phyloP scores from a whole-genome alignment of 2,888 invertebrate species.

The Malachius bipustulatus region DNA sequence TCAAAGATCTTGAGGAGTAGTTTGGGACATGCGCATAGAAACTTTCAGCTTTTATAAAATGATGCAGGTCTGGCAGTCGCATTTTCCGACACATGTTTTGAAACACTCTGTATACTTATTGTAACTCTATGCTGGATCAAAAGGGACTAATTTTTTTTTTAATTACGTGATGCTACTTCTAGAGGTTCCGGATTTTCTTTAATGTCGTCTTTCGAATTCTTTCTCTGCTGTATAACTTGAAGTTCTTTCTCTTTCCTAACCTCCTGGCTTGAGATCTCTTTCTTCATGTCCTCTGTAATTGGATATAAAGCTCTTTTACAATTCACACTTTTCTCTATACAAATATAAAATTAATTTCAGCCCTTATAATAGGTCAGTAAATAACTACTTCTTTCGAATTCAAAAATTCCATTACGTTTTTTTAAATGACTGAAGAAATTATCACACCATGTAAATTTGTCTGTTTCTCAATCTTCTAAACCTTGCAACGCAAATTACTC shows the following conservation, averaged over 20 bases:
- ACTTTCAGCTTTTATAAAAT: background rate
- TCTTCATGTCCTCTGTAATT: constrained; percentile 4
- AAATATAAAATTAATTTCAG: too few relatives aligned
- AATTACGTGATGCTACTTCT: background rate
- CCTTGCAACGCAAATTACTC: too few relatives aligned
- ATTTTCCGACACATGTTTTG: background rate
- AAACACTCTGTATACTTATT: background rate
- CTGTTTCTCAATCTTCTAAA: too few relatives aligned
- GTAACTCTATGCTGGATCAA: background rate
- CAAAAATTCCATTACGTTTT: too few relatives aligned
- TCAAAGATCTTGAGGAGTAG: too few relatives aligned
- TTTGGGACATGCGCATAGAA: too few relatives aligned
- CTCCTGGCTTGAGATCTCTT: background rate
- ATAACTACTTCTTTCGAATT: too few relatives aligned
- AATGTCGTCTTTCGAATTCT: constrained; percentile 4
- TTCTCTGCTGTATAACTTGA: constrained; percentile 1
- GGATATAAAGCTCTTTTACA: too few relatives aligned
- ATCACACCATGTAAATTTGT: too few relatives aligned
- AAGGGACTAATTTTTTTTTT: background rate
- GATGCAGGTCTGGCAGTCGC: background rate
- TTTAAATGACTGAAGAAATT: too few relatives aligned
- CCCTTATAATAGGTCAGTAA: too few relatives aligned
- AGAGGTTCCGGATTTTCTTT: background rate
- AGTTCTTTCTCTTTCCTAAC: constrained; percentile 5
- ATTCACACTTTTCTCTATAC: too few relatives aligned